Evolutionary conservation across 1,140 invertebrate species (phyloP).

Genomic region (Cotesia glomerata): DNA sequence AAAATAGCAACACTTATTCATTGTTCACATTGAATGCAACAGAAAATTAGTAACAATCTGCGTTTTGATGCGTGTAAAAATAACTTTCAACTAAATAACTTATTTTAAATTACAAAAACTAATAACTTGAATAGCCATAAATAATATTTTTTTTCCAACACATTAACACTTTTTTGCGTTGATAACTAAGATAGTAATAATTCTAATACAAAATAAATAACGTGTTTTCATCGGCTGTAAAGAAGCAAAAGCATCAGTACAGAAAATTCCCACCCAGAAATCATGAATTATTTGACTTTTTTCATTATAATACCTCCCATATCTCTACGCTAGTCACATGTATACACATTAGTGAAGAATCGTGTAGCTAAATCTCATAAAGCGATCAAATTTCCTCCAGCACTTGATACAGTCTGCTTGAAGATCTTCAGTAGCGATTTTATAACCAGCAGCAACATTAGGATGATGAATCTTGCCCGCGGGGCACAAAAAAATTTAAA

Average conservation of each 20-base stretch:
- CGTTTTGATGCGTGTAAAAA: no score
- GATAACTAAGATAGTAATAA: no score
- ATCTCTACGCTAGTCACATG: no score
- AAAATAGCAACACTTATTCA: no score
- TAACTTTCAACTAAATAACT: no score
- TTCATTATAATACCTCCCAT: not conserved
- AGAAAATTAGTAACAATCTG: no score
- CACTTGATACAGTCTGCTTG: not conserved
- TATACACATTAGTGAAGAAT: no score
- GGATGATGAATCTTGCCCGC: slow-evolving; percentile 1
- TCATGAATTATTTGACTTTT: not conserved
- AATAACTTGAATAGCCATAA: not conserved
- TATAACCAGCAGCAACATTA: not conserved
- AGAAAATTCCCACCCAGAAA: not conserved
- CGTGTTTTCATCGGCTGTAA: no score
- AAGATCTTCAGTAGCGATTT: not conserved
- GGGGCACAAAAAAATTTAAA: not conserved
- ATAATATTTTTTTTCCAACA: not conserved
- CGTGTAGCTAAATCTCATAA: not conserved
- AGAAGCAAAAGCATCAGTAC: no score
- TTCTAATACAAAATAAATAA: no score
- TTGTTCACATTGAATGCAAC: no score
- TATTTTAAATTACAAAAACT: no score
- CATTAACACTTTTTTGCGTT: not conserved
- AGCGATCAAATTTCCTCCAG: not conserved